Evolutionary conservation across 2,888 invertebrate species (phyloP).

Genomic region (Boloria selene): DNA sequence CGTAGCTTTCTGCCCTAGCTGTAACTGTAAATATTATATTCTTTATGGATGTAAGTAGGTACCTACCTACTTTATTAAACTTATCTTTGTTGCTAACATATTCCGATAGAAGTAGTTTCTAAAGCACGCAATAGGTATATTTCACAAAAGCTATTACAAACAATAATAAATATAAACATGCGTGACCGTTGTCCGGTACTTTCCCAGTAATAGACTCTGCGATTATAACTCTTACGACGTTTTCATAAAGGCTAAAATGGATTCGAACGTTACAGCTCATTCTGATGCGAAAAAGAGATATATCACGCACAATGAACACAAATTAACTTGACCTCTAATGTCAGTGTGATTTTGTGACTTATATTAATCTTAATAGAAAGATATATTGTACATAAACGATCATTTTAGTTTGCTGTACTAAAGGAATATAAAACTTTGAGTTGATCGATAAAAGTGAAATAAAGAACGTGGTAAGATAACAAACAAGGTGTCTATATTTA

Average conservation of each 20-base stretch:
- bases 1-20: too few species aligned
- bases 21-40: too few species aligned
- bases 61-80: too few species aligned
- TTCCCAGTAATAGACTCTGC: not conserved
- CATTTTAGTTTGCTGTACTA: too few species aligned
- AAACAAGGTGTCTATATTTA: too few species aligned
- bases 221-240: slow-evolving; percentile 14
- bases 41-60: too few species aligned
- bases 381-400: not conserved
- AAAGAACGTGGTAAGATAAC: too few species aligned
- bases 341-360: slow-evolving; percentile 23
- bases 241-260: slow-evolving; percentile 3
- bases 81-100: too few species aligned
- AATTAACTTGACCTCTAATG: slow-evolving; percentile 34
- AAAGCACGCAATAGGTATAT: slow-evolving; percentile 33
- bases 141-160: slow-evolving; percentile 29
- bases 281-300: slow-evolving; percentile 33
- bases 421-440: too few species aligned
- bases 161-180: slow-evolving; percentile 30
- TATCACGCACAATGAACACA: slow-evolving; percentile 33
- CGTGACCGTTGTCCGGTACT: slow-evolving; percentile 35
- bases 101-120: slow-evolving; percentile 10
- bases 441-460: too few species aligned
- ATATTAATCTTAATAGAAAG: too few species aligned
- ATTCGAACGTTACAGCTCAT: slow-evolving; percentile 10